These are phyloP conservation scores for Trinorchestia longiramus DNA, from an alignment of 1,140 invertebrate species.

Conservation along the genomic window DNA sequence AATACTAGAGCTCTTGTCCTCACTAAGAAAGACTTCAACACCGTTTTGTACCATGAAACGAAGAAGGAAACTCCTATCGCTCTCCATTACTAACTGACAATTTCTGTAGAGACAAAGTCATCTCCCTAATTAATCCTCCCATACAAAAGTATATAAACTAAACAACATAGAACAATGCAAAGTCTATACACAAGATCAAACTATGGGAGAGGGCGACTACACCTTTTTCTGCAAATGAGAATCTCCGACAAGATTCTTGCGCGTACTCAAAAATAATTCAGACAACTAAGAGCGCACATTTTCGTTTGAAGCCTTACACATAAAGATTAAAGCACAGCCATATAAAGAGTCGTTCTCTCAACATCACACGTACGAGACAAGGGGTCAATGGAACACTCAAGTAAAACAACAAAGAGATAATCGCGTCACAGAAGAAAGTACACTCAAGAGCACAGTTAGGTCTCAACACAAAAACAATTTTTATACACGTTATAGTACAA, in stretches of 20 bases:
- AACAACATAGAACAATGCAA: neutral
- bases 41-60: conserved; percentile 47
- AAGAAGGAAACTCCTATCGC: neutral
- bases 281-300: neutral
- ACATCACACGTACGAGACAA: conserved; percentile 41
- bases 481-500: conserved; percentile 15
- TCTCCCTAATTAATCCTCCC: neutral
- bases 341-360: conserved; percentile 44
- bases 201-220: conserved; percentile 1
- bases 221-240: neutral
- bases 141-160: neutral
- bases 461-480: conserved; percentile 30
- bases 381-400: conserved; percentile 18
- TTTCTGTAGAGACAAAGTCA: neutral
- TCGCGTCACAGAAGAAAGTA: neutral
- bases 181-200: neutral
- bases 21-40: neutral
- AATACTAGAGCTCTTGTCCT: neutral
- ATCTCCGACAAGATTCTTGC: conserved; percentile 38
- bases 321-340: conserved; percentile 54
- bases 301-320: conserved; percentile 41
- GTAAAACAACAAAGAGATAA: conserved; percentile 43
- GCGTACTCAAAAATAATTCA: neutral
- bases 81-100: neutral
- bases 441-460: conserved; percentile 23